A percentile compares a stretch with the other conserved stretches of the same genome.
Evolutionary conservation across 2,888 invertebrate species (phyloP).

Genomic region (Elysia crispata): DNA sequence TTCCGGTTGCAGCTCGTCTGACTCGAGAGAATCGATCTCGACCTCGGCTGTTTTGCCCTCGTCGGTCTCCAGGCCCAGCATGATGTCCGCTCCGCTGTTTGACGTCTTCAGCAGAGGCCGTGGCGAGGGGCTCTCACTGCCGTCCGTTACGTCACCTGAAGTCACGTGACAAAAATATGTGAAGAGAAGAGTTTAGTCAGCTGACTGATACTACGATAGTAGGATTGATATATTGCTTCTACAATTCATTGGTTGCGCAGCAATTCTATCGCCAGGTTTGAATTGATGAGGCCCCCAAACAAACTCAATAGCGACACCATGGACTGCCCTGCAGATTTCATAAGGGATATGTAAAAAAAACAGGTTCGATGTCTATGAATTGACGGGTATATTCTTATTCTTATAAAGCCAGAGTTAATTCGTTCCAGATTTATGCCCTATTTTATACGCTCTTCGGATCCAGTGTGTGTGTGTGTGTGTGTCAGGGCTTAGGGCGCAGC

Average conservation of each 20-base stretch:
- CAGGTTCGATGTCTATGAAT: too few relatives aligned
- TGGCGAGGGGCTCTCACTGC: not conserved
- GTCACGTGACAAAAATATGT: too few relatives aligned
- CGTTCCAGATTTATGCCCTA: too few relatives aligned
- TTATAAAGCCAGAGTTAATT: too few relatives aligned
- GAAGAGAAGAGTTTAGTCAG: slow-evolving; percentile 13
- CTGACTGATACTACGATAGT: slow-evolving; percentile 27
- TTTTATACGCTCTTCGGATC: too few relatives aligned
- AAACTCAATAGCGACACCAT: too few relatives aligned
- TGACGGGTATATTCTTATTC: too few relatives aligned
- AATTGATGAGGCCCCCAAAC: too few relatives aligned
- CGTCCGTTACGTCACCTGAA: slow-evolving; percentile 27
- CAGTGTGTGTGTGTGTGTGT: too few relatives aligned
- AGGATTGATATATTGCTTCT: slow-evolving; percentile 26
- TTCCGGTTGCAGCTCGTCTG: slow-evolving; percentile 51
- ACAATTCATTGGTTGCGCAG: slow-evolving; percentile 9
- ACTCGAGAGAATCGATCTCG: slow-evolving; percentile 53
- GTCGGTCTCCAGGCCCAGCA: slow-evolving; percentile 56
- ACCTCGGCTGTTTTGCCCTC: slow-evolving; percentile 55
- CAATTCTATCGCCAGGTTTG: slow-evolving; percentile 24
- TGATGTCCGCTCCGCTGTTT: slow-evolving; percentile 55
- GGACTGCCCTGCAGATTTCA: too few relatives aligned
- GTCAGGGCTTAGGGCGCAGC: too few relatives aligned
- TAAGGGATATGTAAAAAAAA: too few relatives aligned
- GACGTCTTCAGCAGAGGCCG: slow-evolving; percentile 49